phyloP scores from a whole-genome alignment of 1,140 invertebrate species.

The Nephotettix cincticeps region DNA sequence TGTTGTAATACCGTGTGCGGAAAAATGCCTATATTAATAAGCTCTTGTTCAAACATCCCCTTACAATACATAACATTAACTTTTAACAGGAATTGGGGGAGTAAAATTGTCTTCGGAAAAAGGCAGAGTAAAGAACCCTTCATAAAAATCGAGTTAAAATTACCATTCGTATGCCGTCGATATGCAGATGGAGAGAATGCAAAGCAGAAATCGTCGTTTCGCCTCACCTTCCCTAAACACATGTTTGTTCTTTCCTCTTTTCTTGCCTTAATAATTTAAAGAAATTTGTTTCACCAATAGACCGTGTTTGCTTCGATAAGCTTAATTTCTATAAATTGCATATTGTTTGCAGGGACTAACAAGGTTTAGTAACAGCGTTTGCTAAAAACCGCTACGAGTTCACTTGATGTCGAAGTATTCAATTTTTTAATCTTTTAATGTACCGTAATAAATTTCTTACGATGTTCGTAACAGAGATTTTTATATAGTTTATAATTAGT shows the following conservation, averaged over 20 bases:
- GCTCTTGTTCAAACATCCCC: slow-evolving; percentile 6
- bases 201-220: neutral
- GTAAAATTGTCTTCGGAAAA: slow-evolving; percentile 16
- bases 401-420: too few species aligned
- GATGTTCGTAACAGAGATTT: too few species aligned
- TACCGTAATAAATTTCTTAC: too few species aligned
- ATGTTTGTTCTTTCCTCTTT: slow-evolving; percentile 6
- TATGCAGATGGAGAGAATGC: slow-evolving; percentile 12
- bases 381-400: too few species aligned
- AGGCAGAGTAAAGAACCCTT: slow-evolving; percentile 19
- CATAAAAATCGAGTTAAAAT: slow-evolving; percentile 25
- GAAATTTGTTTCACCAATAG: too few species aligned
- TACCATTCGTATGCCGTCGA: slow-evolving; percentile 23
- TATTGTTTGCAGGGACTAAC: too few species aligned
- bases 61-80: slow-evolving; percentile 17
- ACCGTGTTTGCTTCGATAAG: too few species aligned
- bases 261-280: too few species aligned
- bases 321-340: too few species aligned
- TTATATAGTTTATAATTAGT: too few species aligned
- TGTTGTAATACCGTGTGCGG: neutral
- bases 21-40: slow-evolving; percentile 1
- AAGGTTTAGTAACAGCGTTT: too few species aligned
- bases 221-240: slow-evolving; percentile 2
- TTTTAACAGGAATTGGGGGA: slow-evolving; percentile 12
- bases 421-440: too few species aligned